These are phyloP conservation scores for Xestia ashworthii DNA, from an alignment of 2,888 invertebrate genomes.

Conservation along the genomic window DNA sequence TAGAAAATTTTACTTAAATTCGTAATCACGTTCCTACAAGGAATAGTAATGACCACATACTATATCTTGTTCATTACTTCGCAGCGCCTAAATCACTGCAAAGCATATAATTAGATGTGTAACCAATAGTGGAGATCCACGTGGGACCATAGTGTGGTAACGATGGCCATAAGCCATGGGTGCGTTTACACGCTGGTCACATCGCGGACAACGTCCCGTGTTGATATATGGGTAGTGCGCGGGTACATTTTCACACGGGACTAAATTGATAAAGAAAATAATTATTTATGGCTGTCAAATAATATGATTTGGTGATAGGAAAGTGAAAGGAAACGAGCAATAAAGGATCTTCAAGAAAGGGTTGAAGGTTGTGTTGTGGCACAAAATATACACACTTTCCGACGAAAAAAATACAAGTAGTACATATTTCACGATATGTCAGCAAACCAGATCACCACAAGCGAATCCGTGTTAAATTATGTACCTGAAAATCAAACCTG, in stretches of 20 bases:
- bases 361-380: not conserved
- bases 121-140: slow-evolving; percentile 21
- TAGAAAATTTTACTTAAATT: not conserved
- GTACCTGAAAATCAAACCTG: not conserved
- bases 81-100: slow-evolving; percentile 7
- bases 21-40: not conserved
- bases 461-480: not conserved
- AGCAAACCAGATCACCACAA: not conserved
- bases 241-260: slow-evolving; percentile 29
- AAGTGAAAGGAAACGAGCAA: not conserved
- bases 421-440: not conserved
- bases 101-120: slow-evolving; percentile 45
- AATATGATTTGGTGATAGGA: not conserved
- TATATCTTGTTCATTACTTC: slow-evolving; percentile 21
- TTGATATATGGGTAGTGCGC: not conserved
- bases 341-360: not conserved
- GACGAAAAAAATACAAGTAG: not conserved
- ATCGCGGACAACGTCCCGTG: not conserved
- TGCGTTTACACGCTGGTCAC: slow-evolving; percentile 19
- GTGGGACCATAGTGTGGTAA: slow-evolving; percentile 44
- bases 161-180: slow-evolving; percentile 34
- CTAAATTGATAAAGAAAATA: not conserved
- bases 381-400: not conserved
- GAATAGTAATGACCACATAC: slow-evolving; percentile 4
- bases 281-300: not conserved